Percentiles rank a stretch among this genome's conserved stretches.
Evolutionary conservation across 2,113 vertebrate species (phyloP).

Genomic region (Oophaga pumilio): DNA sequence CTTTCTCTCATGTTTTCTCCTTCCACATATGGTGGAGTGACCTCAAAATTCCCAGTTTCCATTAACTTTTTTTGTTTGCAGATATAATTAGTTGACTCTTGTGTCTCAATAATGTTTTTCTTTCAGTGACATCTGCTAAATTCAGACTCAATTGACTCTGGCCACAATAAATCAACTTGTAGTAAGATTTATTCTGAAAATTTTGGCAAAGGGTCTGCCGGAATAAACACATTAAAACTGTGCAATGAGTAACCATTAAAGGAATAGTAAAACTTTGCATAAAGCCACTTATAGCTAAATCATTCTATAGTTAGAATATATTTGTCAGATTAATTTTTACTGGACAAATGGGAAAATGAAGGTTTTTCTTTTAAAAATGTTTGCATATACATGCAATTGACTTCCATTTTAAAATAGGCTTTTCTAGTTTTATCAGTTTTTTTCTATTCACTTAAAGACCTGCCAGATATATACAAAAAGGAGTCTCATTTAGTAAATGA

Average conservation of each 20-base stretch:
- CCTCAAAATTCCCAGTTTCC: slow-evolving; percentile 47
- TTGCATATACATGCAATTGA: too few species aligned
- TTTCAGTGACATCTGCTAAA: slow-evolving; percentile 47
- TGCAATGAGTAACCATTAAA: background rate
- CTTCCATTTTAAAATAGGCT: too few species aligned
- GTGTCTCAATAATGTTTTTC: slow-evolving; percentile 43
- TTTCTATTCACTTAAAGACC: too few species aligned
- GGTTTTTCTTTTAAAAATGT: too few species aligned
- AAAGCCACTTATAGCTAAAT: background rate
- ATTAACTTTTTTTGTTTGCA: slow-evolving; percentile 37
- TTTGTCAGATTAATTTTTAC: too few species aligned
- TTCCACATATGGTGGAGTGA: slow-evolving; percentile 44
- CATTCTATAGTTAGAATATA: background rate
- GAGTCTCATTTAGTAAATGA: too few species aligned
- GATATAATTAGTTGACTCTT: slow-evolving; percentile 42
- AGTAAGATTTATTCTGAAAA: background rate
- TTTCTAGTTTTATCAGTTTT: too few species aligned
- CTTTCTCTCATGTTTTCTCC: slow-evolving; percentile 31
- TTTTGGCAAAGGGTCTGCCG: background rate
- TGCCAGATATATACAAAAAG: too few species aligned
- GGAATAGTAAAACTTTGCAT: background rate
- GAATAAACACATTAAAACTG: background rate
- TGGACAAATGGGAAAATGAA: too few species aligned
- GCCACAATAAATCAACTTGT: slow-evolving; percentile 21
- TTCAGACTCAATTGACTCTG: slow-evolving; percentile 30